Base-by-base conservation (phyloP, 2,888 invertebrate genomes). In the Ectemnius cavifrons region DNA sequence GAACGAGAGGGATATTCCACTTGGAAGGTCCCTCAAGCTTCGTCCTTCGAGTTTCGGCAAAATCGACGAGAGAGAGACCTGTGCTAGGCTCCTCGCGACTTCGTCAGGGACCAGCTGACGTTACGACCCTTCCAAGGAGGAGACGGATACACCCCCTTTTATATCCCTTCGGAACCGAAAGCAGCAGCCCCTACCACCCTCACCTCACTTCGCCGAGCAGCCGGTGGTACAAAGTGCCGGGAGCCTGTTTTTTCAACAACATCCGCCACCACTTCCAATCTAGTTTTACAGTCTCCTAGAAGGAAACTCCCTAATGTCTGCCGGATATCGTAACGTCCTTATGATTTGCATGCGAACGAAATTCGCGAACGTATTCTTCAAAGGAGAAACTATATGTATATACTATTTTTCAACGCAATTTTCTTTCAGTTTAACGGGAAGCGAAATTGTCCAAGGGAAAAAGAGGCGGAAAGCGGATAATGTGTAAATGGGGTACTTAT, bases 41-140 rank as follows among this genome's bases (percentile, higher is more conserved):
- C 67, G 76, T 72, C 77, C 78, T 75, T 73, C 67, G 65, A 79
- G 83, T 73, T 77, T 77, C 77, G 37, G 45, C 66, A 72, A 69
- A 77, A 83, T 81, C 84, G 77, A 73, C 70, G 74, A 45, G 52
- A 56, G 37, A 37, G 63, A 58, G 75, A 75, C 60, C 78, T 46
- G 63, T 18, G 60, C 57, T 61, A 46, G 63, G 67, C 77, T 74
- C 78, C 62, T 81, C 83, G 82, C 84, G 79, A 84, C 84, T 85
- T 84, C 80, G 81, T 82, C 83, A 77, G 62, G 68, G 71, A 73
- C 85, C 85, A 85, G 85, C 85, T 85, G 85, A 85, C 85, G 84
- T 85, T 84, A 84, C 78, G 80, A 84, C 73, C 84, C 77, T 74
- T 47, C 11, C 66, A n/a, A 71, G 73, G 71, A 79, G 79, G 71